Base-by-base conservation (phyloP, 2,797 vertebrate genomes). In the Siniperca undulata region DNA sequence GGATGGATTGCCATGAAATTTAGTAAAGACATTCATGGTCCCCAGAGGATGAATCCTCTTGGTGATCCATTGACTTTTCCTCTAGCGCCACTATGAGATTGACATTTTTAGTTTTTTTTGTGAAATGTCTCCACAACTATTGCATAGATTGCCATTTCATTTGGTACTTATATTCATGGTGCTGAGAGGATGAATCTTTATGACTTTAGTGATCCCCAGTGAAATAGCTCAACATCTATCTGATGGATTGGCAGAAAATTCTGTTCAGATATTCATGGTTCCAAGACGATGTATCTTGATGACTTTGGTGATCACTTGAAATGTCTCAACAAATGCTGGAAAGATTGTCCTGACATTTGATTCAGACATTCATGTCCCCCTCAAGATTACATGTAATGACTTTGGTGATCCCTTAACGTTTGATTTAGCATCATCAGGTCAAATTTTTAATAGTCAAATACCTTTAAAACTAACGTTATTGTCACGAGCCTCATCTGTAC, bases 271-370 rank as follows among this genome's bases (percentile, higher is more conserved):
- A 19, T 13, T 70, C 38, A 5, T 30, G 22, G 20, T 44, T 27
- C 44, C 36, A n/a, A 13, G 19, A 53, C 2, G 0, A 30, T 42
- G 0, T 34, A 17, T 9, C 66, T 65, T 12, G 7, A 44, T 46
- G 11, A 65, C 48, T 53, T 64, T 74, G 48, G 12, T 62, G 30
- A 52, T 73, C n/a, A 24, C 2, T 64, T 53, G 27, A 66, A 42
- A 42, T 64, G 22, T 74, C 34, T 62, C 22, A 27, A 34, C 60
- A 27, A n/a, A 42, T 55, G 4, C 11, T 67, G 6, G 22, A 36
- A 55, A 20, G 40, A 75, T 55, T 53, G n/a, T 27, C 11, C 13
- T 60, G 5, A 46, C 7, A 50, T 13, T 62, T 24, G 66, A 17
- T 30, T 44, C 19, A 65, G 24, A 7, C 6, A 64, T 40, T 20